A percentile compares a stretch with the other conserved stretches of the same genome.
phyloP scores from a whole-genome alignment of 2,797 vertebrate species.

The Fringilla coelebs region DNA sequence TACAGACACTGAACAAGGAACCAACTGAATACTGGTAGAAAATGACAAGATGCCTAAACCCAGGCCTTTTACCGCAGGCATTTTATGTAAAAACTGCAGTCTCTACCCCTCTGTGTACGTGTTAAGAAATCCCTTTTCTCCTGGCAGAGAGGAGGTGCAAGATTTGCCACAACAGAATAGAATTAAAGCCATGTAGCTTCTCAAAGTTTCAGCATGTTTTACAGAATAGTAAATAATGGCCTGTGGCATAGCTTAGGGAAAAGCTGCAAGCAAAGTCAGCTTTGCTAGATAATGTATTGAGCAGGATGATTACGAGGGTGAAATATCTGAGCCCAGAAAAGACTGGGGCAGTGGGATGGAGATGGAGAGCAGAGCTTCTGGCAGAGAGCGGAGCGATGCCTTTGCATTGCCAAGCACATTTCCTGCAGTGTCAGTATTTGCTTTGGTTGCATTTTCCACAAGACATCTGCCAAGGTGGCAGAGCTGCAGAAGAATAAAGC shows the following conservation, averaged over 20 bases:
- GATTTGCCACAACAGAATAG: neutral
- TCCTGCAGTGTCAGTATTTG: neutral
- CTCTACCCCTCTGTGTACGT: fast-evolving
- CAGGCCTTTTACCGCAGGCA: neutral
- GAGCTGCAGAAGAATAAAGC: neutral
- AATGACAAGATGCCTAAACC: neutral
- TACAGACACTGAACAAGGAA: neutral
- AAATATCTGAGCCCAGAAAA: neutral
- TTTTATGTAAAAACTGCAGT: neutral
- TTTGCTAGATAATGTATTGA: neutral
- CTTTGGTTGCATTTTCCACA: neutral
- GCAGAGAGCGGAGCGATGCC: neutral
- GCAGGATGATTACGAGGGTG: fast-evolving
- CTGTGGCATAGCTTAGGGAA: neutral
- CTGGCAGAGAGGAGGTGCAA: neutral
- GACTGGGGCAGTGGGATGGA: neutral
- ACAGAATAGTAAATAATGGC: neutral
- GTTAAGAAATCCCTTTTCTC: neutral
- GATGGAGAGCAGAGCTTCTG: neutral
- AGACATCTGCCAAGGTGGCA: neutral
- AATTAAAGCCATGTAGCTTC: neutral
- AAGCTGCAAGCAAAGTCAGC: neutral
- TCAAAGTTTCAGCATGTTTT: neutral
- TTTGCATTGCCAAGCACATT: neutral
- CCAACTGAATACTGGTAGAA: neutral